Base-by-base conservation (phyloP, 2,113 vertebrate species). In the Colossoma macropomum region DNA sequence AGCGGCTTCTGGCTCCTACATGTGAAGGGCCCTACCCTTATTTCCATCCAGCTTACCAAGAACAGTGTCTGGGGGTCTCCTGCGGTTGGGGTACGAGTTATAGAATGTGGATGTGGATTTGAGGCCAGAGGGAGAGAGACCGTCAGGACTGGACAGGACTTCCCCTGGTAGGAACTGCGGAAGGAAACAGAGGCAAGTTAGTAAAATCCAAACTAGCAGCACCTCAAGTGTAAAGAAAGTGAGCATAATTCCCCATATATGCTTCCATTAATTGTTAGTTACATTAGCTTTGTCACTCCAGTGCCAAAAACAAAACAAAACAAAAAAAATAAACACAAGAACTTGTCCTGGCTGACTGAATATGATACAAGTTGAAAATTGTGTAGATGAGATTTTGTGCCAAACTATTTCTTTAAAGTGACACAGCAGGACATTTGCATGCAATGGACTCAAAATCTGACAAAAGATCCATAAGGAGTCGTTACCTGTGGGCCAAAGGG, bases 61-160 rank as follows among this genome's bases (percentile, higher is more conserved):
- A 86, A 87, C 90, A 59, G 95, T 89, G 48, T 99, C 97, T 12
- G 95, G 91, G 6, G 95, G 94, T 88, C 97, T 93, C 80, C 96
- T 94, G 87, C 96, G 93, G 79, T 94, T 95, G 87, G 90, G 87
- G 82, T 96, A 98, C 1, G 96, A 89, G 66, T 91, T 62, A 87
- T 97, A 99, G 92, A 95, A 98, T 81, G 96, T 96, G 23, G 96
- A 92, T 23, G 89, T 87, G 0, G 95, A 88, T 92, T 99, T 99
- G 75, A 93, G 85, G 19, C 95, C 96, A 0, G 96, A 93, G 2
- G 96, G 96, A 38, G 98, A 97, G 16, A 97, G 93, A 0, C 96
- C 92, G 87, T 95, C 94, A 0, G 97, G 95, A 75, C 94, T 96
- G 10, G 94, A 82, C 69, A 99, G 95, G 81, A 98, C 95, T 15